Evolutionary conservation across 2,888 invertebrate species (phyloP).

Genomic region (Subacronicta megacephala): DNA sequence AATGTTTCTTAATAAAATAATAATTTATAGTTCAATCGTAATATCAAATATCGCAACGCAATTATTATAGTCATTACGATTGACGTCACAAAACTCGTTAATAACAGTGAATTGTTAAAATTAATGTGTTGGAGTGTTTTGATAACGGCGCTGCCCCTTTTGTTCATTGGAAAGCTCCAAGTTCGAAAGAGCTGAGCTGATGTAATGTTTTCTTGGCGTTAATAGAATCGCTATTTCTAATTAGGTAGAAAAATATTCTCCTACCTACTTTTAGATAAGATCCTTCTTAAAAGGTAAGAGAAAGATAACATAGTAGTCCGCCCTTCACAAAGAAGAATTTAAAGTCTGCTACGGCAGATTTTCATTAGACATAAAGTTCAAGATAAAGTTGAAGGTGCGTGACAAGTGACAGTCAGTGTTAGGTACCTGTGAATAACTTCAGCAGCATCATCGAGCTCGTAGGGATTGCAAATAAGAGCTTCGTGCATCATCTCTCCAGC

Average conservation of each 20-base stretch:
- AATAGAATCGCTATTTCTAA: too few species aligned
- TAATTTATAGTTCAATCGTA: conserved; percentile 24
- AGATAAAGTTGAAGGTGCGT: background rate
- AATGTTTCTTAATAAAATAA: conserved; percentile 33
- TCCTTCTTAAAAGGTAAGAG: too few species aligned
- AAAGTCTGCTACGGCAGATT: too few species aligned
- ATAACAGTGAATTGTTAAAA: background rate
- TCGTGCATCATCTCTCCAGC: conserved; percentile 98
- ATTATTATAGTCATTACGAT: conserved; percentile 17
- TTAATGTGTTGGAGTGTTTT: conserved; percentile 1
- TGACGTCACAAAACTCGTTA: conserved; percentile 46
- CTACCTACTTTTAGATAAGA: too few species aligned
- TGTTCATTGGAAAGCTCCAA: background rate
- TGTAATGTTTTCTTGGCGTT: background rate
- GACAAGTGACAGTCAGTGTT: conserved; percentile 10
- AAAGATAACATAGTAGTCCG: too few species aligned
- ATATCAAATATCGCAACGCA: conserved; percentile 24
- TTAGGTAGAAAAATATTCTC: too few species aligned
- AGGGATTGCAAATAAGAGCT: conserved; percentile 96
- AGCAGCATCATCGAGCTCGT: conserved; percentile 96
- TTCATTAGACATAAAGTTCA: too few species aligned
- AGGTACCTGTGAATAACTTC: conserved; percentile 96
- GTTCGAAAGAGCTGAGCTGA: background rate
- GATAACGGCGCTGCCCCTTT: background rate
- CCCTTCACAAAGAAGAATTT: too few species aligned